phyloP scores from a whole-genome alignment of 2,113 vertebrate genomes.

The Muntiacus muntjak region DNA sequence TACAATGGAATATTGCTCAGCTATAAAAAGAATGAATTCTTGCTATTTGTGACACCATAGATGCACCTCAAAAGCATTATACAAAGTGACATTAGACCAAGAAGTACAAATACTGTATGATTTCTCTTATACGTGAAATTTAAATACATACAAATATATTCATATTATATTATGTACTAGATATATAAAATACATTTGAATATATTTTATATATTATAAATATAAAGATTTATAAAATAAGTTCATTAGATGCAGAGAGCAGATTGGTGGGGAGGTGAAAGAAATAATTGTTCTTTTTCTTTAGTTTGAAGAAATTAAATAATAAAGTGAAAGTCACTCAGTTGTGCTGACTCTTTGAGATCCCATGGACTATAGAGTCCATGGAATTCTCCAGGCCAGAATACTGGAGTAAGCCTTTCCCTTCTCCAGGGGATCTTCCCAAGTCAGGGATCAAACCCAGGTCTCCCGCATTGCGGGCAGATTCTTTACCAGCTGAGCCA shows the following conservation, averaged over 20 bases:
- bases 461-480: background rate
- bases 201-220: background rate
- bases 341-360: background rate
- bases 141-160: background rate
- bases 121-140: background rate
- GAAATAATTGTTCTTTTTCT: background rate
- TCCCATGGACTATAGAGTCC: background rate
- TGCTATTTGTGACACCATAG: background rate
- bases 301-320: background rate
- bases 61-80: background rate
- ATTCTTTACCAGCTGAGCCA: background rate
- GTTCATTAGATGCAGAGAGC: background rate
- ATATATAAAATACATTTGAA: background rate
- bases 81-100: background rate
- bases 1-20: background rate
- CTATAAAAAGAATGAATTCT: background rate
- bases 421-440: background rate
- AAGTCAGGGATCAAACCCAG: background rate
- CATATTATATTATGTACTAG: background rate
- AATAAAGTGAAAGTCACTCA: background rate
- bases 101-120: background rate
- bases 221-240: background rate
- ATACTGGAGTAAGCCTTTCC: background rate
- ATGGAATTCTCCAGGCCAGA: background rate
- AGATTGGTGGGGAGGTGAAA: background rate